Percentiles rank a stretch among this genome's conserved stretches.
These are phyloP conservation scores for Lerema accius DNA, from an alignment of 1,140 invertebrate species.

Conservation along the genomic window DNA sequence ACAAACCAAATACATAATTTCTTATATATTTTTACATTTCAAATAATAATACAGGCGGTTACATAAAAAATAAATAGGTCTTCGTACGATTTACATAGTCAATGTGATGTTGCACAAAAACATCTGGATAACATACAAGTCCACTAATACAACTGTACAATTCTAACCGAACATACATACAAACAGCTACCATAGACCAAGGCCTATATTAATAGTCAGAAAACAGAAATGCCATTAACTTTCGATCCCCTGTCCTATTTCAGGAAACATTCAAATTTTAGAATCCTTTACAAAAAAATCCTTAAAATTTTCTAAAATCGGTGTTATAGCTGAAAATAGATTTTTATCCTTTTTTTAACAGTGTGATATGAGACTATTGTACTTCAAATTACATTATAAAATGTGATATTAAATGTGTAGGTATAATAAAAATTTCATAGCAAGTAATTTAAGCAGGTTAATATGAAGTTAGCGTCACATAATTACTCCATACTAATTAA, in stretches of 20 bases:
- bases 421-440: too few species aligned
- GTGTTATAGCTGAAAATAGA: too few species aligned
- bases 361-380: too few species aligned
- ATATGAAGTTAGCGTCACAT: too few species aligned
- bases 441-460: too few species aligned
- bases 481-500: too few species aligned
- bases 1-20: slow-evolving; percentile 65
- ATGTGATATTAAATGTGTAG: too few species aligned
- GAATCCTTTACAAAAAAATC: too few species aligned
- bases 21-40: slow-evolving; percentile 79
- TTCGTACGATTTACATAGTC: slow-evolving; percentile 68
- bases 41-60: slow-evolving; percentile 80
- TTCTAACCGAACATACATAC: slow-evolving; percentile 37
- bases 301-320: too few species aligned
- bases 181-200: not conserved
- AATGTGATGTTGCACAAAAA: slow-evolving; percentile 61
- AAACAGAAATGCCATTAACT: not conserved
- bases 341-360: too few species aligned
- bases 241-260: not conserved
- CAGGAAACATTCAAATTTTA: not conserved
- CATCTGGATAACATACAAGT: slow-evolving; percentile 44
- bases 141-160: slow-evolving; percentile 53
- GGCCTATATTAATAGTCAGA: not conserved
- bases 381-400: too few species aligned
- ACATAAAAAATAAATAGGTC: slow-evolving; percentile 79